A percentile compares a stretch with the other conserved stretches of the same genome.
Conservation (phyloP, 2,888 invertebrate species). For the Clusia tigrina region DNA sequence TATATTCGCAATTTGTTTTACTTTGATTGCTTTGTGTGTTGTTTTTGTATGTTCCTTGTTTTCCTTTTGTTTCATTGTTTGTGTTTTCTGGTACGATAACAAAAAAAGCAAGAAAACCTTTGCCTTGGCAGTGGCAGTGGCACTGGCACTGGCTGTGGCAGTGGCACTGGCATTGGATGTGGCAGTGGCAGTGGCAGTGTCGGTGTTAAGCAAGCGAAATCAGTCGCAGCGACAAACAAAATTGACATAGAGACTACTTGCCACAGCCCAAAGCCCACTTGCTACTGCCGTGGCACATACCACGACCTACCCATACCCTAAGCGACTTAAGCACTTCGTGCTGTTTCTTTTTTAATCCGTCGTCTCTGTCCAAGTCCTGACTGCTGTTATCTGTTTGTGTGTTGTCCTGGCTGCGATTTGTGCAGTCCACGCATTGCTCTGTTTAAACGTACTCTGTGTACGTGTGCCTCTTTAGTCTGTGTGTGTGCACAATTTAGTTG, state of each 20-base stretch:
- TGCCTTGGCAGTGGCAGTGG: background rate
- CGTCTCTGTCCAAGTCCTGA: background rate
- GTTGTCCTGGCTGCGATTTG: constrained; percentile 1
- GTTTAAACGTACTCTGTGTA: constrained; percentile 15
- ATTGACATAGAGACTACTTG: too few relatives aligned
- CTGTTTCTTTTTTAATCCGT: constrained; percentile 8
- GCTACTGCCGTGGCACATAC: constrained; percentile 42
- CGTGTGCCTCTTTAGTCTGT: constrained; percentile 17
- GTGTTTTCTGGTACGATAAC: background rate
- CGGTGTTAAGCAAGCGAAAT: too few relatives aligned
- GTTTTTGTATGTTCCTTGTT: constrained; percentile 6
- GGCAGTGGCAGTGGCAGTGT: background rate
- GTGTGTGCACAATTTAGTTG: too few relatives aligned
- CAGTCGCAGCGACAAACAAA: too few relatives aligned
- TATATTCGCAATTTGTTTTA: constrained; percentile 42
- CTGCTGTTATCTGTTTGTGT: too few relatives aligned
- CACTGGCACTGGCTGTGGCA: constrained; percentile 24
- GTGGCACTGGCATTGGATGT: constrained; percentile 22
- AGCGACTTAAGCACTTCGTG: constrained; percentile 51
- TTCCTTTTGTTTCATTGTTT: background rate
- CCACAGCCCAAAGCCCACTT: constrained; percentile 14
- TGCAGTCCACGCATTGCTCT: constrained; percentile 24
- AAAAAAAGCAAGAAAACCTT: background rate
- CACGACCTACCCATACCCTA: constrained; percentile 64
- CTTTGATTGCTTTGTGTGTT: background rate